A percentile compares a stretch with the other conserved stretches of the same genome.
These are phyloP conservation scores for Eubucco bourcierii DNA, from an alignment of 2,113 vertebrate genomes.

Conservation along the genomic window DNA sequence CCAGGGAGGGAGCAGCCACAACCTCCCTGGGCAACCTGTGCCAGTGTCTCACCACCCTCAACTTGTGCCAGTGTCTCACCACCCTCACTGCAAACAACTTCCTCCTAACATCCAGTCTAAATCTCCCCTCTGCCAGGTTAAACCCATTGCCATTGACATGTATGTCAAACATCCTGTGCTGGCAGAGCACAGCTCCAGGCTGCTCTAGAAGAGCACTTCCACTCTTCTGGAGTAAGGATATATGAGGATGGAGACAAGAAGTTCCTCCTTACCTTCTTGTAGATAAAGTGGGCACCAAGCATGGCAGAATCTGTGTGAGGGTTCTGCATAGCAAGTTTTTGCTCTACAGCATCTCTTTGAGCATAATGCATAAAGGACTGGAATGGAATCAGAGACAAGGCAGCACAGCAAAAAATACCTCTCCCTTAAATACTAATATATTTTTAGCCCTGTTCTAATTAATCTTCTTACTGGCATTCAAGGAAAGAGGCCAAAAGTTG, in stretches of 20 bases:
- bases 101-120: too few species aligned
- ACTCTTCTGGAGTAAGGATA: not conserved
- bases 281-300: not conserved
- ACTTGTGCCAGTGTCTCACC: too few species aligned
- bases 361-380: not conserved
- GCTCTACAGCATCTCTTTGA: not conserved
- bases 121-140: too few species aligned
- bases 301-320: not conserved
- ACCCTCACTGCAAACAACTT: too few species aligned
- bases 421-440: not conserved
- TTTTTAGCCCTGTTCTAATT: slow-evolving; percentile 29
- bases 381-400: not conserved
- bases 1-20: too few species aligned
- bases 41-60: too few species aligned
- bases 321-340: not conserved
- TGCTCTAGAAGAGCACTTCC: not conserved
- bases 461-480: slow-evolving; percentile 3
- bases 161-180: not conserved
- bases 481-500: not conserved
- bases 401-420: not conserved
- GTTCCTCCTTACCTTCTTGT: not conserved
- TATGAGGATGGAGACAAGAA: not conserved
- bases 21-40: too few species aligned
- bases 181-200: not conserved
- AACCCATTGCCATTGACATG: too few species aligned